phyloP scores from a whole-genome alignment of 2,888 invertebrate species.

The Osmoderma eremita region DNA sequence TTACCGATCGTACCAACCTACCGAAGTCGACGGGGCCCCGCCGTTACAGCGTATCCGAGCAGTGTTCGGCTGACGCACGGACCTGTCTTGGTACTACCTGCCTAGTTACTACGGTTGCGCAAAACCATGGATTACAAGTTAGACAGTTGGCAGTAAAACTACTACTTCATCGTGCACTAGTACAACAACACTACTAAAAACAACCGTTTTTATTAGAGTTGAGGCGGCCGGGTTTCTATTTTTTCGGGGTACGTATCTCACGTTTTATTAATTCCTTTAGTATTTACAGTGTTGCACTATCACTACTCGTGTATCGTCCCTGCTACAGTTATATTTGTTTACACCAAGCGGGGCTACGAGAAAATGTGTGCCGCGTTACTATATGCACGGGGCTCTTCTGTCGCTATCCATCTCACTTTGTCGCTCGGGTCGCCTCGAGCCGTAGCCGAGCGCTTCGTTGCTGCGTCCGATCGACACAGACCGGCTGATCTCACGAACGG shows the following conservation, averaged over 20 bases:
- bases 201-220: slow-evolving; percentile 12
- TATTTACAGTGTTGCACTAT: no score
- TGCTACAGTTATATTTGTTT: slow-evolving; percentile 2
- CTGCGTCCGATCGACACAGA: no score
- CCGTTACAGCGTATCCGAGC: slow-evolving; percentile 9
- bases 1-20: slow-evolving; percentile 27
- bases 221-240: slow-evolving; percentile 6
- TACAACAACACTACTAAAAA: slow-evolving; percentile 10
- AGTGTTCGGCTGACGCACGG: slow-evolving; percentile 32
- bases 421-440: neutral
- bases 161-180: slow-evolving; percentile 8
- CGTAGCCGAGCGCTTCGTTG: neutral
- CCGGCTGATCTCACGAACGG: neutral
- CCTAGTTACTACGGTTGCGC: slow-evolving; percentile 35
- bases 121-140: slow-evolving; percentile 36
- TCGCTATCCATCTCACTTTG: neutral
- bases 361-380: neutral
- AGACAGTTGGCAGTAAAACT: slow-evolving; percentile 35
- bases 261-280: neutral
- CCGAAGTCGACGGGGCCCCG: slow-evolving; percentile 1
- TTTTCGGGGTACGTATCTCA: slow-evolving; percentile 22
- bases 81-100: slow-evolving; percentile 19
- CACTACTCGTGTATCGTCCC: no score
- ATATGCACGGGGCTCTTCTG: slow-evolving; percentile 9
- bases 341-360: neutral